Base-by-base conservation (phyloP, 2,113 vertebrate genomes). In the Hucho hucho region DNA sequence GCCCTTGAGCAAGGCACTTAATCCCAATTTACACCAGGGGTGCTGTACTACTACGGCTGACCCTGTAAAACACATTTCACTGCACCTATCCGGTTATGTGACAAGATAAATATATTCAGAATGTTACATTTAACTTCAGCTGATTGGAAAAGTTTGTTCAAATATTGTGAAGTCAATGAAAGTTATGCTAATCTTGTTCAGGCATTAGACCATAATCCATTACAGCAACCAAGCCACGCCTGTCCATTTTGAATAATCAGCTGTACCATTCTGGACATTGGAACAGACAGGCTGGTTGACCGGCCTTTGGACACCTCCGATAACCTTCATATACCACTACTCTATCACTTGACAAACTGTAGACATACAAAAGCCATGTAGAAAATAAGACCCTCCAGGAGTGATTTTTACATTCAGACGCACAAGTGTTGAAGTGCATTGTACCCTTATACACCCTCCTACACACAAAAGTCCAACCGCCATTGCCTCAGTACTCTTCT, bases 401-500 rank as follows among this genome's bases (percentile, higher is more conserved):
- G 84, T 82, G 83, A 82, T 77, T 64, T 82, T 79, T 82, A 86
- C 86, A 88, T 83, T 83, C 83, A 87, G 70, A 74, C 74, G 46
- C 72, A 75, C 14, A 81, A 64, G 65, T 77, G 76, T 74, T 75
- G 70, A 86, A 89, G 88, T 89, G 91, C 77, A 11, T 88, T 78
- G 76, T 83, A 86, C 70, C 70, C 1, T 32, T 32, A 32, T 6
- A 6, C 5, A 6, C 0, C 32, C 72, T 56, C 58, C 49, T 26
- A 65, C 2, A 3, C 65, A 58, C 73, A 56, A 16, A 16, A 53
- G 49, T 25, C 64, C 20, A 80, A 81, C 65, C 70, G n/a, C 24
- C 20, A 14, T 3, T 9, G 28, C 59, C 84, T 93, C 83, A 95
- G 84, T 91, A 94, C 84, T 95, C 95, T 85, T 95, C 95, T 63